These are phyloP conservation scores for Alethe diademata DNA, from an alignment of 2,113 vertebrate genomes.

Conservation along the genomic window DNA sequence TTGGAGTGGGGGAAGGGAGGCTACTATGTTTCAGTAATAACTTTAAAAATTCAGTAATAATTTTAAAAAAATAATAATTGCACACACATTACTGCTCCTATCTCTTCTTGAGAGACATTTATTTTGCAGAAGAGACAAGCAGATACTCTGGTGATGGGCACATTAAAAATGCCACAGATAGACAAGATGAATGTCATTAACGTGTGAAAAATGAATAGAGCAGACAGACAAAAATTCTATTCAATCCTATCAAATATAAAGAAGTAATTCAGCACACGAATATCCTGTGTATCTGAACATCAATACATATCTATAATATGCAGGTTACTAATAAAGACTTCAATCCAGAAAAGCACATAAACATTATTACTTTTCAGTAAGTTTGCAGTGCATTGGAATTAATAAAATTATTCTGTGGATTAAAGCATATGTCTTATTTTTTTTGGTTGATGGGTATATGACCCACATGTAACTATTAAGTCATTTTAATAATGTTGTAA, in stretches of 20 bases:
- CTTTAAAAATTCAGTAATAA: not conserved
- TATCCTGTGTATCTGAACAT: not conserved
- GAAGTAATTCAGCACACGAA: constrained; percentile 15
- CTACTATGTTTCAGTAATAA: constrained; percentile 40
- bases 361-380: not conserved
- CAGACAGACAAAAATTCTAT: constrained; percentile 14
- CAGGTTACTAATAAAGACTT: not conserved
- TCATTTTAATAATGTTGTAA: not conserved
- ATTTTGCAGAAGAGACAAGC: constrained; percentile 56
- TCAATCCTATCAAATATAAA: constrained; percentile 7
- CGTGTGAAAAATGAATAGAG: constrained; percentile 32
- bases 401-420: not conserved
- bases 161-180: constrained; percentile 28
- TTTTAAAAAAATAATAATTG: constrained; percentile 51
- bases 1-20: constrained; percentile 28
- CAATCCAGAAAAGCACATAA: not conserved
- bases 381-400: not conserved
- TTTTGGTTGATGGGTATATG: not conserved
- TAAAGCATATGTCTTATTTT: not conserved
- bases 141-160: constrained; percentile 23
- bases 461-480: not conserved
- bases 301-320: not conserved
- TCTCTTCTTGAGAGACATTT: constrained; percentile 68
- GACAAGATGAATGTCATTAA: constrained; percentile 51
- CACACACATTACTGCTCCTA: constrained; percentile 58